Evolutionary conservation across 2,113 vertebrate species (phyloP), one percentile per base, ranked within the genome.

Genomic region (Chaenocephalus aceratus): DNA sequence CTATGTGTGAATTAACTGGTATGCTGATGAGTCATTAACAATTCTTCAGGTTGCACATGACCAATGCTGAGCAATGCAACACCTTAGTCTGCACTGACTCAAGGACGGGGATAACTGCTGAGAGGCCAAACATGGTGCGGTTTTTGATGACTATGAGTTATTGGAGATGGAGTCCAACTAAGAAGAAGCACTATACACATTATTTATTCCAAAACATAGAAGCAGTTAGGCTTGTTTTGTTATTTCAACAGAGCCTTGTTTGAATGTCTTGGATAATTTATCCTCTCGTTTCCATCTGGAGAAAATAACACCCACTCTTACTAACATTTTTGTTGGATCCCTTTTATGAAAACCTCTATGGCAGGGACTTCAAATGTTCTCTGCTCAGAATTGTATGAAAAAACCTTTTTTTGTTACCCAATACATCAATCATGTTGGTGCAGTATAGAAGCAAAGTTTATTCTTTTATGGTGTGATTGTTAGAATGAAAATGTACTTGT

Each of bases 101-200:
- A 88, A 92, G 84, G 82, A 83, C 77, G 10, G 45, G 36, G 75
- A 82, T 56, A 56, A 82, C 79, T 65, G 48, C 57, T 64, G 74
- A 79, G 71, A 83, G 86, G 71, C 89, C 88, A 91, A 91, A 92
- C 91, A 90, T 82, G 84, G 87, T 85, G 62, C 6, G 79, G 15
- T 75, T 89, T 74, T 56, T 72, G 79, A 81, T 81, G 16, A 64
- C 67, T 56, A 8, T 64, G 76, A 80, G 48, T 68, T 75, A 66
- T 73, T 78, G 72, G 75, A 82, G 45, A 13, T 59, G 26, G 56
- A 70, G 66, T 67, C 70, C 54, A 64, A 69, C 51, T 10, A 44
- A 65, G 66, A 66, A 34, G 52, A 77, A 64, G 45, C 34, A 13
- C 58, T 60, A 36, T 70, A 61, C 68, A 46, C 66, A 59, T 71